Percentiles rank a stretch among this genome's conserved stretches.
Conservation (phyloP, 1,140 invertebrate genomes). For the Drosophila ohnishii region DNA sequence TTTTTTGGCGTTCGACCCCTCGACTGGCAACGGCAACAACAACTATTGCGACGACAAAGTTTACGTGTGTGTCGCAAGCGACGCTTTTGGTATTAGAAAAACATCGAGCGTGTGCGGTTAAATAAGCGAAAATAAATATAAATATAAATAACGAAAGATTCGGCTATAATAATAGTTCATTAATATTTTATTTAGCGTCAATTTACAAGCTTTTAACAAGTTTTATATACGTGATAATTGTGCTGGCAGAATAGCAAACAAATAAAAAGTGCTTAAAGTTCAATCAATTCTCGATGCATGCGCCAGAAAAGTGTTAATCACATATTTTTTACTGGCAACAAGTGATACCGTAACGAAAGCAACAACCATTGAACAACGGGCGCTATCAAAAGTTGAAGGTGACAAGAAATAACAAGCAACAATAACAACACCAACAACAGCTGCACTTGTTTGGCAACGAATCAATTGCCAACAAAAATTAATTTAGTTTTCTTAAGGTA, state of each 20-base stretch:
- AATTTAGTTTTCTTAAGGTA: constrained; percentile 40
- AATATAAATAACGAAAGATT: constrained; percentile 20
- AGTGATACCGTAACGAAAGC: constrained; percentile 46
- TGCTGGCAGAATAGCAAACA: constrained; percentile 10
- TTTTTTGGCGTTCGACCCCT: constrained; percentile 48
- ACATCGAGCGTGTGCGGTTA: constrained; percentile 38
- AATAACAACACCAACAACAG: constrained; percentile 24
- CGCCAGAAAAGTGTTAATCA: constrained; percentile 68
- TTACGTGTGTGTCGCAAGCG: constrained; percentile 52
- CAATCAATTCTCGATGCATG: constrained; percentile 49
- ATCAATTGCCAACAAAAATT: constrained; percentile 39
- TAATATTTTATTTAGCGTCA: constrained; percentile 24
- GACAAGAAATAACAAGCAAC: constrained; percentile 46
- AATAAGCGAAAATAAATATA: constrained; percentile 51
- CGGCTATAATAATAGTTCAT: constrained; percentile 1
- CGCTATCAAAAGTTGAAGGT: constrained; percentile 58
- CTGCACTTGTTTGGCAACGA: constrained; percentile 43
- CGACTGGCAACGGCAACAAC: constrained; percentile 9
- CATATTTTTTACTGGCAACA: constrained; percentile 59
- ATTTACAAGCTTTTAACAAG: constrained; percentile 39
- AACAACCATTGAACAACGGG: constrained; percentile 20
- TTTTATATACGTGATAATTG: constrained; percentile 38
- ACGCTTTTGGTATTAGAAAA: constrained; percentile 41
- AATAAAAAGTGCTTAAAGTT: constrained; percentile 52
- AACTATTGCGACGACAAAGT: constrained; percentile 26